Evolutionary conservation across 2,113 vertebrate genomes (phyloP), one percentile per base, ranked within the genome.

Genomic region (Ochotona princeps): DNA sequence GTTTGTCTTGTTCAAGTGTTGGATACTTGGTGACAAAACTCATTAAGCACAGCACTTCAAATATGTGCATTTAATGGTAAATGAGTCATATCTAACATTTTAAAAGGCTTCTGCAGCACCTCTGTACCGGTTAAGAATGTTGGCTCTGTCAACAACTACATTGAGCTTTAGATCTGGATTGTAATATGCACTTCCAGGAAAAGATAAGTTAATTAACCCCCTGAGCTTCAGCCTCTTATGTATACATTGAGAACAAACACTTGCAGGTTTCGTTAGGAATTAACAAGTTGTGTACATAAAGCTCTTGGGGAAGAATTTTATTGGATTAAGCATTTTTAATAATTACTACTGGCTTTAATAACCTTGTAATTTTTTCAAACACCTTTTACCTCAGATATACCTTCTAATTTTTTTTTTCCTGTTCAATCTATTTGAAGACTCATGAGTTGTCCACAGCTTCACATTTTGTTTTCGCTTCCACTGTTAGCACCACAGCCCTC

Each of bases 211-310:
- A 61, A 81, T 92, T 70, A 82, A 70, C 38, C 57, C 67, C 66
- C 21, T 69, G 12, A 18, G 28, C 28, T n/a, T 91, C 30, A 49
- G 49, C 35, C 66, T n/a, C 74, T 54, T 9, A 21, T 9, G 6
- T 35, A 8, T 17, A 65, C 84, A 95, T 78, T 67, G 67, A 76
- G 35, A 10, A 26, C 32, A 67, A 91, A 76, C 2, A 60, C n/a
- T 54, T 83, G 89, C 18, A 17, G 30, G 38, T 76, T 86, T 95
- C 67, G 26, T 76, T 60, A 89, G n/a, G 9, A 84, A 72, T 75
- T 38, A 61, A 15, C 38, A 8, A 51, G 35, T 21, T 23, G 11
- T 18, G 8, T 25, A 30, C 30, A 32, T 13, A 54, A 23, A 73
- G n/a, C 8, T 88, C 67, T 25, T 17, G 44, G 4, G 57, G 13